These are phyloP conservation scores for Eristalis pertinax DNA, from an alignment of 2,888 invertebrate genomes.

Conservation along the genomic window DNA sequence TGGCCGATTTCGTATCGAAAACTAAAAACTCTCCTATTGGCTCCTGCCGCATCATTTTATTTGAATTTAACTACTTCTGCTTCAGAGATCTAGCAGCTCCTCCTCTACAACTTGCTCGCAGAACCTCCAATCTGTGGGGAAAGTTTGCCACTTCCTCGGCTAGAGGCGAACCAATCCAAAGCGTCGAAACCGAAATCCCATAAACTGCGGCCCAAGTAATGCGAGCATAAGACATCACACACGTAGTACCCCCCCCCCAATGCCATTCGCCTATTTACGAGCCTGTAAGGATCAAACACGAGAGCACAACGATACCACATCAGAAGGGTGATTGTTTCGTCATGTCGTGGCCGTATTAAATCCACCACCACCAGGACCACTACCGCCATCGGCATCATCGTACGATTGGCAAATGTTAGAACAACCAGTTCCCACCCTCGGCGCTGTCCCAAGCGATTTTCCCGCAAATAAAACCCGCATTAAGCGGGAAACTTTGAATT, in stretches of 20 bases:
- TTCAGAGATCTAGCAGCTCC: neutral
- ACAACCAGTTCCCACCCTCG: neutral
- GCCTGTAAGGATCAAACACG: slow-evolving; percentile 32
- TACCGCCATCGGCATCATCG: neutral
- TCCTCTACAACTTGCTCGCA: neutral
- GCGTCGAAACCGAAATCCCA: slow-evolving; percentile 16
- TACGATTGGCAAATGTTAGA: neutral
- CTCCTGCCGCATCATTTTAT: neutral
- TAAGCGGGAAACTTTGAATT: slow-evolving; percentile 67
- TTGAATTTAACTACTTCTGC: neutral
- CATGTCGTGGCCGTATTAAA: slow-evolving; percentile 28
- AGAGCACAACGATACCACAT: slow-evolving; percentile 5
- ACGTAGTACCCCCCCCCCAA: neutral
- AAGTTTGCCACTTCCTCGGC: neutral
- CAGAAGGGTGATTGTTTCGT: slow-evolving; percentile 17
- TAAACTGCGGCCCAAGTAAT: neutral
- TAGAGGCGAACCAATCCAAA: neutral
- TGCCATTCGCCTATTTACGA: slow-evolving; percentile 45
- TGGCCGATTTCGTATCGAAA: neutral
- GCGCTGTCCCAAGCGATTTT: slow-evolving; percentile 58
- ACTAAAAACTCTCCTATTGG: neutral
- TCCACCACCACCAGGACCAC: neutral
- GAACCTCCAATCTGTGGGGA: neutral
- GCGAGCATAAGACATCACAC: slow-evolving; percentile 25
- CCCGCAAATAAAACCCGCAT: slow-evolving; percentile 62